Conservation (phyloP, 2,113 vertebrate species). For the Panurus biarmicus region DNA sequence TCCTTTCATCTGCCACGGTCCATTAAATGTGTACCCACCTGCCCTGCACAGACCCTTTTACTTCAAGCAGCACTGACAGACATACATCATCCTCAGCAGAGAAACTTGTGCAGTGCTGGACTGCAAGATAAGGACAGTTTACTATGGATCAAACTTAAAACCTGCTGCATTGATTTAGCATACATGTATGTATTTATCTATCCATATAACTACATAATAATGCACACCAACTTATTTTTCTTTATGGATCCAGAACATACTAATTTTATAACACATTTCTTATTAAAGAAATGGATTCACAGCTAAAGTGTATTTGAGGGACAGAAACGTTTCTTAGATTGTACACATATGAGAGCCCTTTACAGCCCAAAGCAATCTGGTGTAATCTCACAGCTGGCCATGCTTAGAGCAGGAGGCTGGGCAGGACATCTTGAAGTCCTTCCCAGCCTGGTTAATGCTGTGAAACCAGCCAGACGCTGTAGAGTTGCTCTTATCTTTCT, state of each 20-base stretch:
- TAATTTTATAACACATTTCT: neutral
- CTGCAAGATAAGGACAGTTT: neutral
- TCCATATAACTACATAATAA: neutral
- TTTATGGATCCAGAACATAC: neutral
- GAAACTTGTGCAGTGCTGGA: neutral
- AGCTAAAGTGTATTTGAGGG: neutral
- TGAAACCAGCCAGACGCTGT: neutral
- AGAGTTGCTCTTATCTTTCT: neutral
- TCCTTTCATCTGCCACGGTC: neutral
- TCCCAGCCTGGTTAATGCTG: neutral
- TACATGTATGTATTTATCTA: neutral
- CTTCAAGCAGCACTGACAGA: neutral
- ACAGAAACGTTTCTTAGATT: neutral
- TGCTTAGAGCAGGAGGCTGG: neutral
- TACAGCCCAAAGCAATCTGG: neutral
- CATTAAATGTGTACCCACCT: neutral
- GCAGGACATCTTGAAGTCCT: neutral
- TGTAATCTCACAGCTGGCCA: neutral
- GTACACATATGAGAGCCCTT: neutral
- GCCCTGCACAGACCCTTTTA: neutral
- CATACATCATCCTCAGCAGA: neutral
- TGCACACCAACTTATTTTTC: neutral
- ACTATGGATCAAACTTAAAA: neutral
- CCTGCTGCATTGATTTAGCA: neutral
- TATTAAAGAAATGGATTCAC: neutral